phyloP scores from a whole-genome alignment of 2,113 vertebrate genomes.

The Pygoscelis adeliae region DNA sequence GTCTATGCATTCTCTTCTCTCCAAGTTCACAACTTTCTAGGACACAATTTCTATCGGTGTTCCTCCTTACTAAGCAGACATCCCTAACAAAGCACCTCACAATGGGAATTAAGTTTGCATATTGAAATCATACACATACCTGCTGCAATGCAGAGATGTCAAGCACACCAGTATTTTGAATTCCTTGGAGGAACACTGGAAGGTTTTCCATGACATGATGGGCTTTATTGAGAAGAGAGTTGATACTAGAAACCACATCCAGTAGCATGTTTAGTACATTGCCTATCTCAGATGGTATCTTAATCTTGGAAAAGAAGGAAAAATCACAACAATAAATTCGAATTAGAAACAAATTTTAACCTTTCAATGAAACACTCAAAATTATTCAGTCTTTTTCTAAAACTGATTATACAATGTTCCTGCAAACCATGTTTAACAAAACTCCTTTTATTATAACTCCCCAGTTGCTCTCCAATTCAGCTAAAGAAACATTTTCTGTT shows the following conservation, averaged over 20 bases:
- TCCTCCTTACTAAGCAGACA: background rate
- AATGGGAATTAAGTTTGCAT: background rate
- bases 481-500: background rate
- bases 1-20: background rate
- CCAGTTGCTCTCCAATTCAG: background rate
- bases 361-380: background rate
- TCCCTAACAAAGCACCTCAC: background rate
- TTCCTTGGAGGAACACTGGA: constrained; percentile 52
- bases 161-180: background rate
- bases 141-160: constrained; percentile 5
- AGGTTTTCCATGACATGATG: constrained; percentile 30
- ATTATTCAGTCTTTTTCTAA: background rate
- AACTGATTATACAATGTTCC: background rate
- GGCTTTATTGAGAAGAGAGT: constrained; percentile 52
- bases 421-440: background rate
- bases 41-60: background rate
- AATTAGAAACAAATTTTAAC: background rate
- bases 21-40: background rate
- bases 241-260: constrained; percentile 66
- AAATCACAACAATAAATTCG: background rate
- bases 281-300: constrained; percentile 46
- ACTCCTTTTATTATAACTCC: background rate
- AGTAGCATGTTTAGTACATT: constrained; percentile 41
- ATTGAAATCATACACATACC: constrained; percentile 17
- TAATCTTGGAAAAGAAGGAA: background rate